A percentile compares a stretch with the other conserved stretches of the same genome.
phyloP scores from a whole-genome alignment of 2,797 vertebrate genomes.

The Notamacropus eugenii region DNA sequence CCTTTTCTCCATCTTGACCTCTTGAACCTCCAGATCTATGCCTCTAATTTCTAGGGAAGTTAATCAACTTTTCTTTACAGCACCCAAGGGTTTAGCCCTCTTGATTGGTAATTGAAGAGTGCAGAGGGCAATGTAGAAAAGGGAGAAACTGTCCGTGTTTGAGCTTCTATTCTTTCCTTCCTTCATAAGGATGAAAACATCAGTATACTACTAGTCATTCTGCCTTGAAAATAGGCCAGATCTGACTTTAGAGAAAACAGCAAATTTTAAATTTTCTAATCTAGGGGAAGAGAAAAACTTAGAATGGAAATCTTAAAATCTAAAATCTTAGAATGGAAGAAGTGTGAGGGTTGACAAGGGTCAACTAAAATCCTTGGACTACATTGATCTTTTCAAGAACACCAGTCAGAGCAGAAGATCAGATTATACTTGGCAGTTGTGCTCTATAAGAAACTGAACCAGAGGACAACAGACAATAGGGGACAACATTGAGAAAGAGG shows the following conservation, averaged over 20 bases:
- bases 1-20: background rate
- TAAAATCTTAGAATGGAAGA: background rate
- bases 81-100: background rate
- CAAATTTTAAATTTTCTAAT: background rate
- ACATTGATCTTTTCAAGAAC: background rate
- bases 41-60: background rate
- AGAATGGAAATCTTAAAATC: too few relatives aligned
- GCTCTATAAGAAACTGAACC: background rate
- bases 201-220: slow-evolving; percentile 25
- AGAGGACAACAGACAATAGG: background rate
- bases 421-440: slow-evolving; percentile 16
- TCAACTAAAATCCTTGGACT: background rate
- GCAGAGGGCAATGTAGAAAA: background rate
- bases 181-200: slow-evolving; percentile 5
- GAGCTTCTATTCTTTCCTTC: background rate
- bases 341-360: background rate
- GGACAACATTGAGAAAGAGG: slow-evolving; percentile 30
- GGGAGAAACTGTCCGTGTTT: background rate
- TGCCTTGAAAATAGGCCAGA: background rate
- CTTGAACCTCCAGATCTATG: background rate
- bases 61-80: background rate
- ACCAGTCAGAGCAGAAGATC: background rate
- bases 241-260: slow-evolving; percentile 34
- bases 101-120: background rate
- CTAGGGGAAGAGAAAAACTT: slow-evolving; percentile 4